Evolutionary conservation across 2,888 invertebrate genomes (phyloP).

Genomic region (Mythimna impura): DNA sequence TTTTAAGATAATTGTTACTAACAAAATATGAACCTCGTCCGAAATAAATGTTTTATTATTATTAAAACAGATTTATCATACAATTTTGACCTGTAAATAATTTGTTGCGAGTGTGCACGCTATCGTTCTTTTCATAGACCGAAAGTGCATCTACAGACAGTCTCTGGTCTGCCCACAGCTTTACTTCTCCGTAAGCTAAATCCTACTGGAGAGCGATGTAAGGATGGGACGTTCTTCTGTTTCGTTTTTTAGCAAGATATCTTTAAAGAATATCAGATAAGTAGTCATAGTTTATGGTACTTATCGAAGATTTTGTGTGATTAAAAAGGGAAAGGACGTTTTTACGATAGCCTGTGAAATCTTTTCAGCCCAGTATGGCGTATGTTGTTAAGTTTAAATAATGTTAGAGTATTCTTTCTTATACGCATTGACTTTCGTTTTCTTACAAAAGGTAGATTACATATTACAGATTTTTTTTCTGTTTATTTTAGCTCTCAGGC

Average conservation of each 20-base stretch:
- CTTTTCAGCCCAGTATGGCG: conserved; percentile 1
- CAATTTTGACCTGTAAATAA: background rate
- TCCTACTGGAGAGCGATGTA: conserved; percentile 37
- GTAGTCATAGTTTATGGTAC: conserved; percentile 39
- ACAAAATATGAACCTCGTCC: no score
- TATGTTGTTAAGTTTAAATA: conserved; percentile 13
- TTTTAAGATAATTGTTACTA: no score
- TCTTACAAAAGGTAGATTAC: conserved; percentile 16
- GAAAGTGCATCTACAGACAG: background rate
- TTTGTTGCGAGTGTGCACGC: background rate
- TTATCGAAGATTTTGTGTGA: conserved; percentile 43
- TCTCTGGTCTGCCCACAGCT: background rate
- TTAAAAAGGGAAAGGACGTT: conserved; percentile 27
- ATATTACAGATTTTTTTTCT: background rate
- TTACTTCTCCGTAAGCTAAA: conserved; percentile 43
- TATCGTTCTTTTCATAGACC: background rate
- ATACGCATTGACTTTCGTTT: background rate
- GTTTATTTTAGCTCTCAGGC: background rate
- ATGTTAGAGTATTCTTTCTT: conserved; percentile 16
- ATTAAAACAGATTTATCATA: background rate
- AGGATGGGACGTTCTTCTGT: conserved; percentile 5
- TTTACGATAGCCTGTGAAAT: conserved; percentile 37
- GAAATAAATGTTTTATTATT: no score
- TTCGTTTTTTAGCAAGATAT: conserved; percentile 40
- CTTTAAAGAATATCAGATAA: conserved; percentile 50